Conservation (phyloP, 2,113 vertebrate species). For the Sander vitreus region DNA sequence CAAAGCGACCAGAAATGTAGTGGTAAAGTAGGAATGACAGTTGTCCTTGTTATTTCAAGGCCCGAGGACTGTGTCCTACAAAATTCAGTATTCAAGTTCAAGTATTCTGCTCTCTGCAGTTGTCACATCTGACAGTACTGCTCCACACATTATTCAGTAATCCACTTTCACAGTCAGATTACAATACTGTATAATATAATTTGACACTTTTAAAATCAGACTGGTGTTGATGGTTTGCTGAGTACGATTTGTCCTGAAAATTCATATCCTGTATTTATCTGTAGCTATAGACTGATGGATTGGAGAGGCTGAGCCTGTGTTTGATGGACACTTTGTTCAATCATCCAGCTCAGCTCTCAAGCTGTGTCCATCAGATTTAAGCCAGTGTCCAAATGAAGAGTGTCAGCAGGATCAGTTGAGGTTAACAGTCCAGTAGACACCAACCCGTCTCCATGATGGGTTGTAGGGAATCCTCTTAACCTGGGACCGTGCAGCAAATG, state of each 20-base stretch:
- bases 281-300: slow-evolving; percentile 7
- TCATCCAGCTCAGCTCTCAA: slow-evolving; percentile 50
- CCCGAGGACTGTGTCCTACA: slow-evolving; percentile 20
- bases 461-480: slow-evolving; percentile 78
- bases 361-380: slow-evolving; percentile 59
- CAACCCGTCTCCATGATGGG: slow-evolving; percentile 18
- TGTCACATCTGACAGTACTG: background rate
- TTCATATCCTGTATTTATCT: background rate
- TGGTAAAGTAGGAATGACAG: background rate
- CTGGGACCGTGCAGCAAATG: slow-evolving; percentile 51
- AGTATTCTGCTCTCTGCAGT: background rate
- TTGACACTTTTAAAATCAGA: background rate
- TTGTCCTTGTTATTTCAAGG: slow-evolving; percentile 35
- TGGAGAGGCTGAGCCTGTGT: slow-evolving; percentile 13
- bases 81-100: background rate
- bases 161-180: background rate
- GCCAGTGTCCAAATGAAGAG: slow-evolving; percentile 49
- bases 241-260: background rate
- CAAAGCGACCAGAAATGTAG: background rate
- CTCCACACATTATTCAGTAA: background rate
- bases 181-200: background rate
- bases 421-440: slow-evolving; percentile 41
- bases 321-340: slow-evolving; percentile 46
- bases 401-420: slow-evolving; percentile 50
- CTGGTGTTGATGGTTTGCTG: slow-evolving; percentile 6